Conservation (phyloP, 1,140 invertebrate species). For the Meloidogyne floridensis region DNA sequence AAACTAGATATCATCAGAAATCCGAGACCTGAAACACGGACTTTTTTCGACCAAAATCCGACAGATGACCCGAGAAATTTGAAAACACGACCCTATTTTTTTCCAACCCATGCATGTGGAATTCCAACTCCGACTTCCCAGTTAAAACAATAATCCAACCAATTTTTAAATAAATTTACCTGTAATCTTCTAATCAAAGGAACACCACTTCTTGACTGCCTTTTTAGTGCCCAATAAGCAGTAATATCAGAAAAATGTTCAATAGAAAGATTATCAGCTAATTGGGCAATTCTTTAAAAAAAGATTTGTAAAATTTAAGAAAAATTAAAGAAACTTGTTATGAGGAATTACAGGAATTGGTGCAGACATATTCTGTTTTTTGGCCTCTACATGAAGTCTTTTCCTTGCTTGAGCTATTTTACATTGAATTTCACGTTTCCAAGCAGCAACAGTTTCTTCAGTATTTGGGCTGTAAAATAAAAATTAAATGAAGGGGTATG, state of each 20-base stretch:
- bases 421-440: constrained; percentile 39
- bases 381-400: constrained; percentile 21
- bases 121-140: too few relatives aligned
- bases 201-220: constrained; percentile 92
- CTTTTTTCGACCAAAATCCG: too few relatives aligned
- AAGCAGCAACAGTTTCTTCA: constrained; percentile 28
- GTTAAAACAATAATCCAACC: too few relatives aligned
- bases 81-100: too few relatives aligned
- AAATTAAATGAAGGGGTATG: neutral
- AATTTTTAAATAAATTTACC: constrained; percentile 36
- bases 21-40: too few relatives aligned
- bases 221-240: constrained; percentile 82
- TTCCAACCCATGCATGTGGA: too few relatives aligned
- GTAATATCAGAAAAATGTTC: constrained; percentile 41
- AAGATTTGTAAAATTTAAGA: too few relatives aligned
- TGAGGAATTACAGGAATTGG: constrained; percentile 45
- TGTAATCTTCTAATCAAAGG: constrained; percentile 79
- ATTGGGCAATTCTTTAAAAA: constrained; percentile 45
- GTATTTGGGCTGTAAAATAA: neutral
- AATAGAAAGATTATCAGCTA: constrained; percentile 36
- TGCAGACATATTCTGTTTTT: constrained; percentile 27
- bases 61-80: too few relatives aligned
- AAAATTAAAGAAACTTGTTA: constrained; percentile 36
- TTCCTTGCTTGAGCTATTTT: constrained; percentile 45
- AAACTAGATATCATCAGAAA: too few relatives aligned